Conservation (phyloP, 2,888 invertebrate species). For the Xestia c-nigrum region DNA sequence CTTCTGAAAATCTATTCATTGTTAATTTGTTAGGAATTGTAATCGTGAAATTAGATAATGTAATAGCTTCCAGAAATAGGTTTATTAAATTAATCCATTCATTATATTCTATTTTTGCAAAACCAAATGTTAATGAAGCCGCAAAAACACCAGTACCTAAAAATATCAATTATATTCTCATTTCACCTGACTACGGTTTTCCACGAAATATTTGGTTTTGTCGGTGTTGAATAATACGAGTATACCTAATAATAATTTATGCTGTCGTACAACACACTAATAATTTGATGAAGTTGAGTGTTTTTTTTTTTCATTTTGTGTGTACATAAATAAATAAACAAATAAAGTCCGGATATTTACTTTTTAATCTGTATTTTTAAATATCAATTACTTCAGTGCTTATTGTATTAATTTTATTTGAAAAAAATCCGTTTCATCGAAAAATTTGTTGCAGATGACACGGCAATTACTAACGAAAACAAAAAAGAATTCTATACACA, state of each 20-base stretch:
- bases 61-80: not conserved
- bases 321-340: no score
- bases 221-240: constrained; percentile 12
- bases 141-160: constrained; percentile 12
- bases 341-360: not conserved
- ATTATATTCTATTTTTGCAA: not conserved
- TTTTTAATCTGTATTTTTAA: not conserved
- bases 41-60: not conserved
- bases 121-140: constrained; percentile 1
- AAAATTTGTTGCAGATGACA: not conserved
- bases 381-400: not conserved
- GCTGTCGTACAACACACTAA: constrained; percentile 3
- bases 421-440: no score
- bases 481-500: not conserved
- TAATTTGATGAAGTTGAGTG: constrained; percentile 2
- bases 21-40: constrained; percentile 10
- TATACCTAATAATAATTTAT: constrained; percentile 15
- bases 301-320: constrained; percentile 16
- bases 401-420: no score
- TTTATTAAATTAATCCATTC: not conserved
- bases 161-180: not conserved
- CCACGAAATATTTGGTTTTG: constrained; percentile 7
- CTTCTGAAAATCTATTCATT: not conserved
- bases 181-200: not conserved
- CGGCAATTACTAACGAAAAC: not conserved